Evolutionary conservation across 2,797 vertebrate species (phyloP).

Genomic region (Lagodon rhomboides): DNA sequence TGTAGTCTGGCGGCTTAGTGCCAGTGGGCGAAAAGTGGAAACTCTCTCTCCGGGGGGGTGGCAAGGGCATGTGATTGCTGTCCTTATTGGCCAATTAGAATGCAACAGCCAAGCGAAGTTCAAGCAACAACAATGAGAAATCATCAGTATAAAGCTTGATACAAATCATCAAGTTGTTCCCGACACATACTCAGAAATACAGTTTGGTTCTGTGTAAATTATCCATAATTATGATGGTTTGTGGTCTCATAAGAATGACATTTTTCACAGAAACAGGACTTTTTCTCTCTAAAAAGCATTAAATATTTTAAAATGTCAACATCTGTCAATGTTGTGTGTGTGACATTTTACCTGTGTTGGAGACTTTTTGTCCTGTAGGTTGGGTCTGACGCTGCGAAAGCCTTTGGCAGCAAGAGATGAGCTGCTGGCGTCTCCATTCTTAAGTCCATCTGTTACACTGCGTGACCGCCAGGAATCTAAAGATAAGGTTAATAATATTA

Average conservation of each 20-base stretch:
- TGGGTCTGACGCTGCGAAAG: conserved; percentile 96
- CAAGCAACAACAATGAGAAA: conserved; percentile 70
- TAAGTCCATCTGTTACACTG: conserved; percentile 88
- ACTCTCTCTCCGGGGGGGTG: conserved; percentile 91
- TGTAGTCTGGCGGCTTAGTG: conserved; percentile 80
- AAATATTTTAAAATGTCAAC: conserved; percentile 12
- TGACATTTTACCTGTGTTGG: conserved; percentile 89
- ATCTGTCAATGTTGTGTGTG: conserved; percentile 1
- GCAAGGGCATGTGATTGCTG: conserved; percentile 86
- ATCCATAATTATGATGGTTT: conserved; percentile 16
- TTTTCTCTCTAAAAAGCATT: conserved; percentile 12
- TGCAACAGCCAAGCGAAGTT: conserved; percentile 80
- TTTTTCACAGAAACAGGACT: conserved; percentile 13
- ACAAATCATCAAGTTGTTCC: conserved; percentile 30
- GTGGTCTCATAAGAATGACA: background rate
- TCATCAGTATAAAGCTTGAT: conserved; percentile 49
- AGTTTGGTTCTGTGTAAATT: background rate
- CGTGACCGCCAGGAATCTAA: conserved; percentile 94
- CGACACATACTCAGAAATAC: background rate
- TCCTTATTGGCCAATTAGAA: conserved; percentile 86
- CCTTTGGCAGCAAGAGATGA: conserved; percentile 98
- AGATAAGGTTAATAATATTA: conserved; percentile 22
- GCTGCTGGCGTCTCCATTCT: conserved; percentile 92
- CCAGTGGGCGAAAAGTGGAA: conserved; percentile 82
- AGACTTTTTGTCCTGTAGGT: conserved; percentile 95